Conservation (phyloP, 92 coral and sea anemone species). For the Heteractis magnifica region DNA sequence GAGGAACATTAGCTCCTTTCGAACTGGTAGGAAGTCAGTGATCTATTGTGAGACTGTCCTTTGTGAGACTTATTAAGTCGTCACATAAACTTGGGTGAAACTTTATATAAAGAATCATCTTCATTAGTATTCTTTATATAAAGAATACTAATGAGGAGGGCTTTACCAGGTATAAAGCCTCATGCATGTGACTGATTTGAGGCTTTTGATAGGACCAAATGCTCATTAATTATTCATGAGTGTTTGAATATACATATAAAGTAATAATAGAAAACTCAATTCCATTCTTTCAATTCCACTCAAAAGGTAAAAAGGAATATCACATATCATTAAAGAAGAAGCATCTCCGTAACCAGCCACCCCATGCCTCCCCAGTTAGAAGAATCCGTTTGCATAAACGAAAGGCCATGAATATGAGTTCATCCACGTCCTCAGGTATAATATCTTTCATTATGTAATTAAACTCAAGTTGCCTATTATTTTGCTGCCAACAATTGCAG, state of each 20-base stretch:
- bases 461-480: not conserved
- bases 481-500: too few relatives aligned
- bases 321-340: conserved; percentile 39
- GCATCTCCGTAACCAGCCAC: conserved; percentile 42
- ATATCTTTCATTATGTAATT: not conserved
- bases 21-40: too few relatives aligned
- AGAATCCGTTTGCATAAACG: conserved; percentile 63
- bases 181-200: too few relatives aligned
- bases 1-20: too few relatives aligned
- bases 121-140: too few relatives aligned
- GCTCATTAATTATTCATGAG: not conserved
- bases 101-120: too few relatives aligned
- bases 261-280: not conserved
- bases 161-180: too few relatives aligned
- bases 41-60: too few relatives aligned
- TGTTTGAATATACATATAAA: not conserved
- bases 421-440: conserved; percentile 83
- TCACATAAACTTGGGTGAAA: too few relatives aligned
- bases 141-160: too few relatives aligned
- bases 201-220: too few relatives aligned
- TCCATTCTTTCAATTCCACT: not conserved
- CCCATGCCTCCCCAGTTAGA: conserved; percentile 88
- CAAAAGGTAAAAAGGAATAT: conserved; percentile 29
- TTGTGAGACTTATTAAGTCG: too few relatives aligned
- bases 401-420: conserved; percentile 86